These are phyloP conservation scores for Mylabris phalerata DNA, from an alignment of 1,140 invertebrate genomes.

Conservation along the genomic window DNA sequence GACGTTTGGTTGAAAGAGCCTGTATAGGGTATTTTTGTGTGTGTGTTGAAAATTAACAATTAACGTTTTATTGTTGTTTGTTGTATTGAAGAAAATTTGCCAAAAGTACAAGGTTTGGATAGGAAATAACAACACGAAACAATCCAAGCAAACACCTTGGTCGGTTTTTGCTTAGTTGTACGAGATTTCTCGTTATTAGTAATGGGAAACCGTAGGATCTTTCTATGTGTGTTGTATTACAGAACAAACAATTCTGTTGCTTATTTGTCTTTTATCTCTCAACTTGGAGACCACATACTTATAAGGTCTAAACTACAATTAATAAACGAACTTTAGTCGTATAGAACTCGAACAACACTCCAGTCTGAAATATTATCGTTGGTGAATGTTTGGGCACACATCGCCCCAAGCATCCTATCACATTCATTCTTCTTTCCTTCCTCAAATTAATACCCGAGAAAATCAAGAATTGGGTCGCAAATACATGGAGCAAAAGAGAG, in stretches of 20 bases:
- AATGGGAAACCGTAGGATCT: no score
- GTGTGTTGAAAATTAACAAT: no score
- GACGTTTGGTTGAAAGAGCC: no score
- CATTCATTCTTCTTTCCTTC: neutral
- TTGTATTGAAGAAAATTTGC: no score
- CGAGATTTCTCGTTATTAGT: constrained; percentile 11
- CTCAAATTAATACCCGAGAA: no score
- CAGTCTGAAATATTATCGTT: constrained; percentile 20
- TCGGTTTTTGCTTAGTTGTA: no score
- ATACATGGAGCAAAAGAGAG: neutral
- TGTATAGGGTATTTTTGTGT: no score
- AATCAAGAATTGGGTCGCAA: neutral
- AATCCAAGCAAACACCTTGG: no score
- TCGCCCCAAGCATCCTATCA: neutral
- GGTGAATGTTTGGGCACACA: constrained; percentile 5
- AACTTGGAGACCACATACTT: constrained; percentile 10
- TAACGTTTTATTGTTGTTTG: no score
- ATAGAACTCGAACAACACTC: constrained; percentile 13
- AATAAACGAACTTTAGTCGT: constrained; percentile 32
- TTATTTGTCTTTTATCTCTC: constrained; percentile 14
- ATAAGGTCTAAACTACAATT: constrained; percentile 27
- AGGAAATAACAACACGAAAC: no score
- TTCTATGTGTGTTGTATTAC: neutral
- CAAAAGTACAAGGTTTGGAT: no score
- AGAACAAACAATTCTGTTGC: constrained; percentile 5